Evolutionary conservation across 2,888 invertebrate genomes (phyloP), one percentile per base, ranked within the genome.

Genomic region (Drosophila macrospina): DNA sequence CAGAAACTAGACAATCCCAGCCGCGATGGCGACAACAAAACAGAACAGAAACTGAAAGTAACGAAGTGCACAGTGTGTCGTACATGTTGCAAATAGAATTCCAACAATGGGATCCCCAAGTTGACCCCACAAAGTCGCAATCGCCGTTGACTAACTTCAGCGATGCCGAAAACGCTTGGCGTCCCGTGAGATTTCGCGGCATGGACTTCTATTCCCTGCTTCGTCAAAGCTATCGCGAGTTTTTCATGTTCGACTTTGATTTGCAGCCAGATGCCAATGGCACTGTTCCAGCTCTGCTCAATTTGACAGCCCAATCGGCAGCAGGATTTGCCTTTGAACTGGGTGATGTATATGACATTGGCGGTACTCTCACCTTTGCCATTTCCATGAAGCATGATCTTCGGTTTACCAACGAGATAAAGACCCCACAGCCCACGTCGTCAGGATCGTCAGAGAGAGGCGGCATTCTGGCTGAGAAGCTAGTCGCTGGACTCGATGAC

Each of bases 221-320:
- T 41, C 92, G 94, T 28, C 94, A 95, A 81, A 94, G 95, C 6
- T 94, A 94, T 90, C 94, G 95, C 4, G 95, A 96, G 65, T 96
- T 96, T 88, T 97, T 96, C 89, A 93, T 95, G 45, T 96, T 95
- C 88, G 95, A 96, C 62, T 96, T 95, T 90, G 96, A 96, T 70
- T 92, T 96, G 48, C 93, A 95, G 2, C 93, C 94, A 0, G 93
- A 93, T n/a, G 93, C 93, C 54, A 93, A 95, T 68, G 94, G 94
- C 10, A 95, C 94, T 26, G 93, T 94, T 4, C 94, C 95, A 0
- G 93, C 94, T 54, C 90, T 95, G 4, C 91, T 97, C 24, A 96
- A 96, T 86, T 89, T 97, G 44, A 95, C 95, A 8, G 94, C 94
- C 4, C 93, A 93, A 1, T 94, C 94, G 77, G 93, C 95, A 28